Evolutionary conservation across 2,888 invertebrate species (phyloP).

Genomic region (Rhimphoctona megacephalus): DNA sequence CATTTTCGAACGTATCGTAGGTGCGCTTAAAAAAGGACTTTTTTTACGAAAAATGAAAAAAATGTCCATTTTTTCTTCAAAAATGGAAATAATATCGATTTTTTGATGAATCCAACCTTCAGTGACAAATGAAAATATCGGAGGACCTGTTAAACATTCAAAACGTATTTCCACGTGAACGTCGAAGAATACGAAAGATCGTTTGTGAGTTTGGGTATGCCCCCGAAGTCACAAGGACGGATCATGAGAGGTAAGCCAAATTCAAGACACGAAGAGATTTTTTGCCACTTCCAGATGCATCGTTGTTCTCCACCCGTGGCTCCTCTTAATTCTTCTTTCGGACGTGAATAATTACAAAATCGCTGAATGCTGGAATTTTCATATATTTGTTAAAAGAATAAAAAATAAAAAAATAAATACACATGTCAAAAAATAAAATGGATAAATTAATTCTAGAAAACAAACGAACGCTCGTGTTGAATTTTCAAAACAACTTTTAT

Average conservation of each 20-base stretch:
- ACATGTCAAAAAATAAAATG: background rate
- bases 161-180: constrained; percentile 62
- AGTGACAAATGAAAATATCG: constrained; percentile 32
- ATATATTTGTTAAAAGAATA: constrained; percentile 1
- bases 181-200: constrained; percentile 66
- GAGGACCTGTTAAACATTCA: constrained; percentile 59
- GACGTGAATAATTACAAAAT: constrained; percentile 8
- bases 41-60: background rate
- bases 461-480: background rate
- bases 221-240: constrained; percentile 52
- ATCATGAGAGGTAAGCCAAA: constrained; percentile 56
- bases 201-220: constrained; percentile 47
- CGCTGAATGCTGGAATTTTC: background rate
- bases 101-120: constrained; percentile 37
- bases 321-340: background rate
- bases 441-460: background rate
- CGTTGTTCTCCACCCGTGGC: constrained; percentile 18
- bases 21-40: background rate
- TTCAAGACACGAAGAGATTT: constrained; percentile 59
- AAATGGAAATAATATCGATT: constrained; percentile 3
- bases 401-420: too few species aligned
- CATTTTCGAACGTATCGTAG: background rate
- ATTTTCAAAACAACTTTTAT: constrained; percentile 9
- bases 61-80: background rate
- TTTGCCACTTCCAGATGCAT: constrained; percentile 64